Base-by-base conservation (phyloP, 1,140 invertebrate genomes). In the Drosophila bifasciata region DNA sequence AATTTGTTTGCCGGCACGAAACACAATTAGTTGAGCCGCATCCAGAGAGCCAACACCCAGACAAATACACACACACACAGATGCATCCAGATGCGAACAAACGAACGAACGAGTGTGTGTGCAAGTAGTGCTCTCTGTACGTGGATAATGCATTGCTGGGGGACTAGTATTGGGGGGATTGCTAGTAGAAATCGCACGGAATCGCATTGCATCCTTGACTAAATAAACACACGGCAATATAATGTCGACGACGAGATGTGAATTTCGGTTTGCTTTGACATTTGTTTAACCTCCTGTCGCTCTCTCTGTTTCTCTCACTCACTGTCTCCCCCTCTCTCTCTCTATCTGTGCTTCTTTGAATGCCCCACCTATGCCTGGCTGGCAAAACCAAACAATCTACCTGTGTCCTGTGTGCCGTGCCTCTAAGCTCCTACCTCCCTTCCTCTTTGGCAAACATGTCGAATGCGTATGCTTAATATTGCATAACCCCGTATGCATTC, bases 1-100 rank as follows among this genome's bases (percentile, higher is more conserved):
- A 49, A 53, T 61, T 69, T 43, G 58, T 78, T 58, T 76, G 49
- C 57, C 43, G 36, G 44, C 58, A 55, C 57, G 43, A 64, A 79
- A 79, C 62, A 86, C 77, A 88, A 86, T 86, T 86, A 86, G 83
- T 78, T 86, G 64, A 78, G 81, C 81, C 77, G 74, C 81, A 86
- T 76, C 74, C 19, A 21, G 32, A 64, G 61, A 67, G 59, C 57
- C 75, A 85, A 84, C 66, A 85, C 67, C 81, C 32, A 36, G 32
- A 13, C 32, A 36, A 79, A 69, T 63, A 40, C 55, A 39, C 23
- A 36, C 43, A 40, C 25, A 28, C 46, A 13, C 32, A 36, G 3
- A n/a, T n/a, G n/a, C n/a, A n/a, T n/a, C n/a, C n/a, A n/a, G n/a
- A n/a, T n/a, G n/a, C n/a, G n/a, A n/a, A n/a, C n/a, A n/a, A n/a